Evolutionary conservation across 2,888 invertebrate genomes (phyloP).

Genomic region (Archips xylosteana): DNA sequence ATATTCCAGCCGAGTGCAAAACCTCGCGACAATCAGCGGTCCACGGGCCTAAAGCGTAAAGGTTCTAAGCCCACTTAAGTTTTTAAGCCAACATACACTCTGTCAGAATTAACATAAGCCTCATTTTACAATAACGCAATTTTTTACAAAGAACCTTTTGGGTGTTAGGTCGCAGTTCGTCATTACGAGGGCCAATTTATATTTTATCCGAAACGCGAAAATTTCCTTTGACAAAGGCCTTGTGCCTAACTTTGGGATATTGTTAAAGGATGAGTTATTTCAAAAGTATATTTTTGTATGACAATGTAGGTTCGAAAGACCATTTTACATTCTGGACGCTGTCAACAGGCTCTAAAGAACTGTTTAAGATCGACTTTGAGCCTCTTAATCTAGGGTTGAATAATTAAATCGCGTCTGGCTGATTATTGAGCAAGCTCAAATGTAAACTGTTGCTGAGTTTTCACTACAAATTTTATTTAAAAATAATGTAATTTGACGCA

Average conservation of each 20-base stretch:
- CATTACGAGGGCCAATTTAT: conserved; percentile 36
- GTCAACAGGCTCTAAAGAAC: too few relatives aligned
- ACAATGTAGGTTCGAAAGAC: neutral
- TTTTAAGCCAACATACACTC: neutral
- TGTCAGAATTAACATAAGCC: neutral
- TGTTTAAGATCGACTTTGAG: too few relatives aligned
- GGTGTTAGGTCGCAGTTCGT: neutral
- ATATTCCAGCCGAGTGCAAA: conserved; percentile 7
- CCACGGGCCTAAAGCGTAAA: neutral
- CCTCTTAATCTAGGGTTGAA: too few relatives aligned
- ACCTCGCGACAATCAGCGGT: conserved; percentile 5
- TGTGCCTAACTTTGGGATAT: conserved; percentile 16
- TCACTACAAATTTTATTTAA: too few relatives aligned
- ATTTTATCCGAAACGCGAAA: conserved; percentile 33
- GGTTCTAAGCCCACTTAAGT: neutral
- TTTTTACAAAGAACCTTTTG: neutral
- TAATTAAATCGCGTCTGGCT: too few relatives aligned
- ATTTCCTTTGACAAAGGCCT: conserved; percentile 27
- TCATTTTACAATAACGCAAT: neutral
- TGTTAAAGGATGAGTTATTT: conserved; percentile 13
- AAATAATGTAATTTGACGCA: too few relatives aligned
- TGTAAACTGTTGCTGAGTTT: too few relatives aligned
- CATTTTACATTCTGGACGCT: neutral
- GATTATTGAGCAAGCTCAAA: too few relatives aligned
- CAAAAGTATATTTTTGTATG: neutral